Evolutionary conservation across 1,140 invertebrate species (phyloP), one percentile per base, ranked within the genome.

Genomic region (Thalassaphorura encarpata): DNA sequence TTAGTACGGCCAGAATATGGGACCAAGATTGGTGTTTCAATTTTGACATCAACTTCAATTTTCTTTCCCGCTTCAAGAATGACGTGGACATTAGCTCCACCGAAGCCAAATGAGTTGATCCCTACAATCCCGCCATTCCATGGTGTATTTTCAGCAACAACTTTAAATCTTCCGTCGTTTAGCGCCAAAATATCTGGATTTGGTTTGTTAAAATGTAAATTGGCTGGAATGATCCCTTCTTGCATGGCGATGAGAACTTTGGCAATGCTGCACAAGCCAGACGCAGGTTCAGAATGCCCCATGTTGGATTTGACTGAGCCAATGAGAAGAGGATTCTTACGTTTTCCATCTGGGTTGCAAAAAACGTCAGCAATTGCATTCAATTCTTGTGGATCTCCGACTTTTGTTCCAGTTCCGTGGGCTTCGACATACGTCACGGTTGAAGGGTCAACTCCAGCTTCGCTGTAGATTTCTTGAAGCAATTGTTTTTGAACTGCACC

Each of bases 301-400:
- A 97, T 95, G 72, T 97, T 99, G 1, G 89, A 93, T 70, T 99
- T 99, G 0, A 96, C 86, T 0, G 93, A 96, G 2, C 95, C 95
- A 67, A 99, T 83, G 2, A 95, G 69, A 19, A 98, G 73, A 2
- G 93, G 89, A 36, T 36, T 36, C n/a, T n/a, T n/a, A n/a, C n/a
- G n/a, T n/a, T n/a, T n/a, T 0, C 71, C 73, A 13, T 79, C 76
- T 19, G 42, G 40, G 43, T 59, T 50, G 71, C 92, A 97, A 72
- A 97, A 96, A 23, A 95, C 77, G 49, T 92, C 84, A 0, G 84
- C 84, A 54, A 98, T 91, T 0, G 90, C 86, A 68, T 95, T 94
- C 0, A 94, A 81, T 76, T 98, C 95, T 70, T 97, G 87, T 0
- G 93, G 92, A 75, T 99, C 95, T 21, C 95, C 91, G 50, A 78